Evolutionary conservation across 1,140 invertebrate genomes (phyloP), one percentile per base, ranked within the genome.

Genomic region (Ericerus pela): DNA sequence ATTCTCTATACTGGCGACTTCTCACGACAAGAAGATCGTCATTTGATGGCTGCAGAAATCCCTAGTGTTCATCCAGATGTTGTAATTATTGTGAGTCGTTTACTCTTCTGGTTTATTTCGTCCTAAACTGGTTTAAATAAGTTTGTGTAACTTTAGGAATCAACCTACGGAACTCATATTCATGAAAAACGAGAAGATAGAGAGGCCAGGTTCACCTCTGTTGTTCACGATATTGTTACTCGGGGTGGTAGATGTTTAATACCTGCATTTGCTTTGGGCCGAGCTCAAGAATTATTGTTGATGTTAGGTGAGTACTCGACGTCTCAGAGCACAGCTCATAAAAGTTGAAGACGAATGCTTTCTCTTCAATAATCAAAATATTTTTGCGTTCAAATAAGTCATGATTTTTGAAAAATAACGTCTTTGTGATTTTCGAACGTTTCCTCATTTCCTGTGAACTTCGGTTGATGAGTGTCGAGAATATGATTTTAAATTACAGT

Each of bases 21-120:
- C 69, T 98, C 94, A 18, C 72, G 96, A 29, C 92, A 98, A 73
- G 96, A 99, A 74, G 96, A 99, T 73, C 74, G 96, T 27, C 96
- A 99, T 80, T 79, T 99, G 60, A 98, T 98, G 91, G 91, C 93
- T 1, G 96, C 96, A 0, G 96, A 99, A 74, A 92, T 99, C 62
- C 96, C 96, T 0, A 88, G 84, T 41, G 81, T 96, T 28, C 81
- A 85, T 64, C 96, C 96, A 0, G 95, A 99, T 75, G 89, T 99
- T 2, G 73, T 99, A 2, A 99, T 99, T 55, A 94, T 89, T 2
- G 82, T 84, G 72, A 70, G 69, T n/a, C n/a, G 64, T 41, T 56
- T 31, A 57, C 14, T 60, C 47, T 53, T 56, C 10, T 58, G 33
- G 10, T 37, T 24, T 31, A 18, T 53, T 31, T 31, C n/a, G 28